Conservation (phyloP, 2,797 vertebrate species). For the Sebastes hubbsi region DNA sequence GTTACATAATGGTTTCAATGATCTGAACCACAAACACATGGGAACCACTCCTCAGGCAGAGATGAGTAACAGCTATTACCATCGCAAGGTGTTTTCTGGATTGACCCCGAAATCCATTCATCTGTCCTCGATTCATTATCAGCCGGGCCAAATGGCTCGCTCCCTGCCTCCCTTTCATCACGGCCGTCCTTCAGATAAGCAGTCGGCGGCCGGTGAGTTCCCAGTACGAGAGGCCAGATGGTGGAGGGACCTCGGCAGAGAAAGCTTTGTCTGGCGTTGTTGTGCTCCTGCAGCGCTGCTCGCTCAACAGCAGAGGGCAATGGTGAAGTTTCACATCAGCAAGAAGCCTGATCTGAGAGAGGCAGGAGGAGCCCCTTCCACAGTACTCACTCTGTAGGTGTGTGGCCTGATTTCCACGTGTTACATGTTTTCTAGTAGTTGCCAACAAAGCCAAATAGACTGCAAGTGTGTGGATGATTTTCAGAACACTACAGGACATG, state of each 20-base stretch:
- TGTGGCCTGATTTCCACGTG: constrained; percentile 1
- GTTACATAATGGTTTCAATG: constrained; percentile 46
- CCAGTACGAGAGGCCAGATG: constrained; percentile 67
- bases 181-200: constrained; percentile 55
- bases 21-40: constrained; percentile 20
- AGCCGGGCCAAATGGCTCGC: constrained; percentile 57
- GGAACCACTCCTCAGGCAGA: constrained; percentile 16
- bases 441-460: neutral
- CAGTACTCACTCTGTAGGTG: neutral
- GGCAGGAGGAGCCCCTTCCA: too few species aligned
- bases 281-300: constrained; percentile 40
- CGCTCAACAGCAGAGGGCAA: constrained; percentile 78
- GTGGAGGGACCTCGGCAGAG: constrained; percentile 42
- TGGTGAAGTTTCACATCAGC: constrained; percentile 69
- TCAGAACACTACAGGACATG: neutral
- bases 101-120: constrained; percentile 64
- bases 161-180: constrained; percentile 54
- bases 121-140: constrained; percentile 65
- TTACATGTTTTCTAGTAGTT: neutral
- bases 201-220: constrained; percentile 47
- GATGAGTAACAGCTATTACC: constrained; percentile 41
- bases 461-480: neutral
- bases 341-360: neutral
- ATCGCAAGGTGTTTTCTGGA: constrained; percentile 48
- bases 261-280: constrained; percentile 63